Evolutionary conservation across 2,888 invertebrate genomes (phyloP).

Genomic region (Anthrax anthrax): DNA sequence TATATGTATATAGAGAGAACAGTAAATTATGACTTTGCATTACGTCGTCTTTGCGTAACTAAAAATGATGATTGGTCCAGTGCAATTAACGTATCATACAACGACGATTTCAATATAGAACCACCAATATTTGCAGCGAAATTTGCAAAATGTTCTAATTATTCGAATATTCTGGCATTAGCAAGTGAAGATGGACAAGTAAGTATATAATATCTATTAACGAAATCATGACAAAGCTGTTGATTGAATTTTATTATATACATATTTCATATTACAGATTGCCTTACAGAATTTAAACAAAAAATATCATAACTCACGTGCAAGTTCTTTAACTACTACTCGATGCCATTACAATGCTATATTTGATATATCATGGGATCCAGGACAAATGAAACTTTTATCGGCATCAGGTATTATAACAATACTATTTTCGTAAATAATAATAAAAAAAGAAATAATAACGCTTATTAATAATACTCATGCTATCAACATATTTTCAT

Average conservation of each 20-base stretch:
- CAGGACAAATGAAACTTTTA: conserved; percentile 57
- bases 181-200: conserved; percentile 78
- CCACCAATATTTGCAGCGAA: conserved; percentile 70
- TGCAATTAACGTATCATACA: conserved; percentile 37
- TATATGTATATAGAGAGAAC: too few relatives aligned
- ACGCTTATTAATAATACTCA: too few relatives aligned
- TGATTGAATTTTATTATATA: background rate
- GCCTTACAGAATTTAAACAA: conserved; percentile 39
- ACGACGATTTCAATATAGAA: conserved; percentile 43
- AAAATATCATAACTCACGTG: conserved; percentile 26
- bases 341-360: conserved; percentile 74
- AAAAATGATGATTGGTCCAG: conserved; percentile 51
- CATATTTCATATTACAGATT: conserved; percentile 15
- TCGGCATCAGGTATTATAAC: conserved; percentile 53
- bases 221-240: background rate
- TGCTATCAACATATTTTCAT: too few relatives aligned
- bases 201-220: conserved; percentile 6
- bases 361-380: conserved; percentile 80
- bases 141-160: conserved; percentile 51
- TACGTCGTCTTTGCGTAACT: conserved; percentile 48
- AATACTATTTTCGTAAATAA: too few relatives aligned
- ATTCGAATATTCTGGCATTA: conserved; percentile 59
- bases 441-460: too few relatives aligned
- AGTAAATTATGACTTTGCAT: conserved; percentile 50
- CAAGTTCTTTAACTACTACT: conserved; percentile 36